Percentiles rank a stretch among this genome's conserved stretches.
Conservation (phyloP, 1,140 invertebrate genomes). For the Bactericera cockerelli region DNA sequence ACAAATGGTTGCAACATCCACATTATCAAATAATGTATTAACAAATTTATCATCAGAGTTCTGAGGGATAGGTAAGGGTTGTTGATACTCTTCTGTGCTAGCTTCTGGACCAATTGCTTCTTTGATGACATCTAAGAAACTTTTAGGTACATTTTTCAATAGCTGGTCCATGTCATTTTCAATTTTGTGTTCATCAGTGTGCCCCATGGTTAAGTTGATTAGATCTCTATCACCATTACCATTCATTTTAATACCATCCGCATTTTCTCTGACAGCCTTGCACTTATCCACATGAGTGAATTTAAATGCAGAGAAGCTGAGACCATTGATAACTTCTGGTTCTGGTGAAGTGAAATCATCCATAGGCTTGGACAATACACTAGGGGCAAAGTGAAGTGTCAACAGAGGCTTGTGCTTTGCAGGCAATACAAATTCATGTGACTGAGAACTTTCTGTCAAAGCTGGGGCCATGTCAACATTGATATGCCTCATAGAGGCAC, state of each 20-base stretch:
- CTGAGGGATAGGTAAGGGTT: slow-evolving; percentile 49
- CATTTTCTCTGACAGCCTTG: background rate
- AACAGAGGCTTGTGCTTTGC: background rate
- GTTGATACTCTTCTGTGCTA: slow-evolving; percentile 42
- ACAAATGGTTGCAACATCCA: slow-evolving; percentile 37
- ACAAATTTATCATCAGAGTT: slow-evolving; percentile 36
- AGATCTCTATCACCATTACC: slow-evolving; percentile 39
- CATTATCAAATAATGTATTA: slow-evolving; percentile 13
- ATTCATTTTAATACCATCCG: slow-evolving; percentile 31
- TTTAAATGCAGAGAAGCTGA: background rate
- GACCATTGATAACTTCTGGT: background rate
- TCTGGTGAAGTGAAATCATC: slow-evolving; percentile 3
- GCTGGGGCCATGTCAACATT: slow-evolving; percentile 54
- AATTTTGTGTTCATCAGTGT: slow-evolving; percentile 21
- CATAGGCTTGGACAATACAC: slow-evolving; percentile 10
- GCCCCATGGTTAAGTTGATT: slow-evolving; percentile 47
- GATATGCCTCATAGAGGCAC: slow-evolving; percentile 33
- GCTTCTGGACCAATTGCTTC: slow-evolving; percentile 31
- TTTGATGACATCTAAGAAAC: slow-evolving; percentile 24
- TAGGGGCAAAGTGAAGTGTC: slow-evolving; percentile 9
- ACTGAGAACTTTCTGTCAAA: slow-evolving; percentile 37
- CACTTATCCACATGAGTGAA: background rate
- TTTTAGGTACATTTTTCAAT: slow-evolving; percentile 28
- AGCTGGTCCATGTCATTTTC: slow-evolving; percentile 36
- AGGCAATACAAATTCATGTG: slow-evolving; percentile 9